phyloP scores from a whole-genome alignment of 2,113 vertebrate genomes.

The Caloenas nicobarica region DNA sequence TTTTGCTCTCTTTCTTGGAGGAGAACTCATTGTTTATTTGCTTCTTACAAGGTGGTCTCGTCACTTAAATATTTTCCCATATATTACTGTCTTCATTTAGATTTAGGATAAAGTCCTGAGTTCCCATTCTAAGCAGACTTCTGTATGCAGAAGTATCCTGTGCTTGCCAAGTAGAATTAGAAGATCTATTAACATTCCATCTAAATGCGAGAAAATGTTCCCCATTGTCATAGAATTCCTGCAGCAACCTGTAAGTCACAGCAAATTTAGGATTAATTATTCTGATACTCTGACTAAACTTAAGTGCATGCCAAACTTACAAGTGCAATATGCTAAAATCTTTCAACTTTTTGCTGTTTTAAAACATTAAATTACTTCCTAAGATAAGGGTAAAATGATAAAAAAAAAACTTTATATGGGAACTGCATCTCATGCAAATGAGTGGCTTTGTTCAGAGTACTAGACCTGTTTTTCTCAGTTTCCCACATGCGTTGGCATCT shows the following conservation, averaged over 20 bases:
- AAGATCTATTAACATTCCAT: not conserved
- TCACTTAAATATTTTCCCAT: not conserved
- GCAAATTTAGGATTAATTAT: not conserved
- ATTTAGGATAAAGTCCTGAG: not conserved
- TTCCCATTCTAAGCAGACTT: not conserved
- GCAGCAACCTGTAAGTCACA: not conserved
- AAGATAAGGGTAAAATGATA: not conserved
- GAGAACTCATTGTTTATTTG: not conserved
- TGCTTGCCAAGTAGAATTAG: not conserved
- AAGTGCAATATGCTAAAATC: not conserved
- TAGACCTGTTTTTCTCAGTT: not conserved
- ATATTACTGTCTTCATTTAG: not conserved
- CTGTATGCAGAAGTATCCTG: not conserved
- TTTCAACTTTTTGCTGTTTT: not conserved
- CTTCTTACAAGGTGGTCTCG: not conserved
- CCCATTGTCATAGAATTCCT: not conserved
- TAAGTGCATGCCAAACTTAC: not conserved
- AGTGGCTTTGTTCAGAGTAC: not conserved
- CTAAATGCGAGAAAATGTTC: not conserved
- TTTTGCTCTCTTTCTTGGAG: not conserved
- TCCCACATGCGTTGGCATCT: rapidly evolving
- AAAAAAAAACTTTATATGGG: not conserved
- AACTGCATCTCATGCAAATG: not conserved
- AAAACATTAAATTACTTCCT: not conserved
- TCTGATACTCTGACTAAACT: not conserved